phyloP scores from a whole-genome alignment of 2,888 invertebrate genomes.

The Osmoderma eremita region DNA sequence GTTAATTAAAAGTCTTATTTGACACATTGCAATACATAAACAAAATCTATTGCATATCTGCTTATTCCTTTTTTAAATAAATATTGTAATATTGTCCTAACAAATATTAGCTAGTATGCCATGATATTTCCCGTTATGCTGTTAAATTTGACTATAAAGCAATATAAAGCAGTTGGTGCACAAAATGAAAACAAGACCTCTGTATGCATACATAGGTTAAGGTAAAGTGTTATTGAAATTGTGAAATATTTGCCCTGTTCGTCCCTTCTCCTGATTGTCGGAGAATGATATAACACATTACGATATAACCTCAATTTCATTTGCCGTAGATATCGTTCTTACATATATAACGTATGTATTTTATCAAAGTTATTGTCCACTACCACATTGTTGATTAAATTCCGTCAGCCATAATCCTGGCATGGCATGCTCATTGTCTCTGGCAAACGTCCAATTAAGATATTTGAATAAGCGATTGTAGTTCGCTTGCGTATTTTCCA shows the following conservation, averaged over 20 bases:
- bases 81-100: too few relatives aligned
- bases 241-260: conserved; percentile 16
- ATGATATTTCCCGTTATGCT: too few relatives aligned
- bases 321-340: conserved; percentile 8
- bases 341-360: conserved; percentile 8
- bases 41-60: too few relatives aligned
- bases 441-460: conserved; percentile 34
- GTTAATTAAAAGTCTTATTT: too few relatives aligned
- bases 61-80: too few relatives aligned
- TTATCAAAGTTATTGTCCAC: conserved; percentile 24
- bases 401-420: conserved; percentile 31
- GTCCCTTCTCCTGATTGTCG: background rate
- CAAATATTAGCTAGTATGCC: too few relatives aligned
- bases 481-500: conserved; percentile 15
- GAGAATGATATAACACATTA: conserved; percentile 9
- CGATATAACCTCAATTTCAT: conserved; percentile 6
- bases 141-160: background rate
- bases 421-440: conserved; percentile 28
- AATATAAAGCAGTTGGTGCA: conserved; percentile 5
- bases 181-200: conserved; percentile 16
- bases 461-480: conserved; percentile 34
- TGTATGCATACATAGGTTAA: conserved; percentile 5
- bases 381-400: conserved; percentile 31
- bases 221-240: conserved; percentile 28
- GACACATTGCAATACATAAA: too few relatives aligned